Percentiles rank a stretch among this genome's conserved stretches.
Conservation (phyloP, 2,888 invertebrate species). For the Ormia ochracea region DNA sequence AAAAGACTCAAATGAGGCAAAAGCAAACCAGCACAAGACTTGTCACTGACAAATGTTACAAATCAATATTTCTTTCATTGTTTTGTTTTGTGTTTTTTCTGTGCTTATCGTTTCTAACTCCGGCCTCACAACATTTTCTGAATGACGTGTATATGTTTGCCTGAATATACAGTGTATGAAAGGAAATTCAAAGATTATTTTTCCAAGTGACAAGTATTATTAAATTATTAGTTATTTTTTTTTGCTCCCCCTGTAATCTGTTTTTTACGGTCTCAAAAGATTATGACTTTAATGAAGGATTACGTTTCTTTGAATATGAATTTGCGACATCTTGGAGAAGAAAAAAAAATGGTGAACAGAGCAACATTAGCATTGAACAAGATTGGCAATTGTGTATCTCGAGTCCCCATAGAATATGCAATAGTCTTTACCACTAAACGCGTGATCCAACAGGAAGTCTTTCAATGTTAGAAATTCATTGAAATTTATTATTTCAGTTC, state of each 20-base stretch:
- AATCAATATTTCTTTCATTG: slow-evolving; percentile 57
- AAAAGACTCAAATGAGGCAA: slow-evolving; percentile 14
- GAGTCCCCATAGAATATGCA: no score
- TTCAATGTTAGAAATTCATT: no score
- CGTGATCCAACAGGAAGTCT: no score
- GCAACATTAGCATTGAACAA: no score
- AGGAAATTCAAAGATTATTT: not conserved
- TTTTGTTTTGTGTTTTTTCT: not conserved
- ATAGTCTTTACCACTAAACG: no score
- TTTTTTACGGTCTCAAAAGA: slow-evolving; percentile 14
- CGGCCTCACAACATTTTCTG: not conserved
- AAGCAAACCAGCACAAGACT: no score
- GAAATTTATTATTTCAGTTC: no score
- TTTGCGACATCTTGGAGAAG: not conserved
- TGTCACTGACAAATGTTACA: slow-evolving; percentile 63
- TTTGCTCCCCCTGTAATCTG: slow-evolving; percentile 8
- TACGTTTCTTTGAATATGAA: not conserved
- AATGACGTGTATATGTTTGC: not conserved
- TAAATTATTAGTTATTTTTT: not conserved
- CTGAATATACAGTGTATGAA: not conserved
- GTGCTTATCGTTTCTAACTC: not conserved
- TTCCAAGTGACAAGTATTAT: slow-evolving; percentile 30
- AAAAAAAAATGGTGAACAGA: not conserved
- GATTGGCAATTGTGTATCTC: no score
- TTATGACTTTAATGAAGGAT: slow-evolving; percentile 17